These are phyloP conservation scores for Psephotus haematonotus DNA, from an alignment of 2,113 vertebrate species.

Conservation along the genomic window DNA sequence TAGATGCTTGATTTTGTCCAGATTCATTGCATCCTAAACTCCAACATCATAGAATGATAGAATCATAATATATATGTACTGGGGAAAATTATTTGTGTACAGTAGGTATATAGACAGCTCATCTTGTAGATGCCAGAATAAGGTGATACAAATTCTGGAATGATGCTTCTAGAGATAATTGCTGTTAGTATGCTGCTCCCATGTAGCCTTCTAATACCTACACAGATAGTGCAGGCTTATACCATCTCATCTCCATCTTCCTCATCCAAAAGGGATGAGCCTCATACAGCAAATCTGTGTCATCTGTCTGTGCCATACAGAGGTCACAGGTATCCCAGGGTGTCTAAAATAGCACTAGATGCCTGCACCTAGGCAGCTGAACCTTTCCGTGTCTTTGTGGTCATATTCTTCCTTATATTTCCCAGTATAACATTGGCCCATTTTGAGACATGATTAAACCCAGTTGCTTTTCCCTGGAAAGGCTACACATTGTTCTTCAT, in stretches of 20 bases:
- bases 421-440: neutral
- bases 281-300: neutral
- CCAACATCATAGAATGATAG: fast-evolving
- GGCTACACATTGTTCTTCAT: neutral
- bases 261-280: neutral
- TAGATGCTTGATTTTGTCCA: neutral
- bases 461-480: neutral
- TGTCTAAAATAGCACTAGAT: neutral
- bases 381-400: neutral
- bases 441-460: neutral
- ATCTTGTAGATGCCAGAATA: neutral
- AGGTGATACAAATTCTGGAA: neutral
- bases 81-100: neutral
- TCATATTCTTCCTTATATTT: neutral
- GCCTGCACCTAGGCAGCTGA: fast-evolving
- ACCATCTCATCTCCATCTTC: neutral
- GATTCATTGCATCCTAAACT: neutral
- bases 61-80: neutral
- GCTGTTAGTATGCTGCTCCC: neutral
- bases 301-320: neutral
- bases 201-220: neutral
- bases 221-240: neutral
- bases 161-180: neutral
- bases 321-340: neutral
- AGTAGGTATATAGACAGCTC: neutral